Conservation (phyloP, 2,797 vertebrate species). For the Pampus argenteus region DNA sequence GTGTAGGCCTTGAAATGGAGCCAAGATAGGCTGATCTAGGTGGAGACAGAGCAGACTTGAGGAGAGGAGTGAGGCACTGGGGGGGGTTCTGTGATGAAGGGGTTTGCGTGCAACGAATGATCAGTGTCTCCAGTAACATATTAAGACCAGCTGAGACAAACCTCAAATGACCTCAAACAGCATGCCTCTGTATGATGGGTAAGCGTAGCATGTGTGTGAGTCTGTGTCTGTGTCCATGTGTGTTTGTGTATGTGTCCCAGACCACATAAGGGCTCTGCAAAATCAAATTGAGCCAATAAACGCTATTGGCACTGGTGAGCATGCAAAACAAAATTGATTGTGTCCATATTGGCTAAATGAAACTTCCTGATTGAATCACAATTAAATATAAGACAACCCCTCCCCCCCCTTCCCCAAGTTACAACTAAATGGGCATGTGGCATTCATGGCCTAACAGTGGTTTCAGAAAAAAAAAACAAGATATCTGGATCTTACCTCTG, state of each 20-base stretch:
- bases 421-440: conserved; percentile 42
- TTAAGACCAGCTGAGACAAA: conserved; percentile 72
- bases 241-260: conserved; percentile 20
- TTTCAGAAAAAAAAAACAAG: conserved; percentile 13
- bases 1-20: conserved; percentile 17
- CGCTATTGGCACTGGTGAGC: conserved; percentile 34
- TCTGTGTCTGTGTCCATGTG: background rate
- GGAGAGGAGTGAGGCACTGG: conserved; percentile 30
- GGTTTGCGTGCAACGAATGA: conserved; percentile 56
- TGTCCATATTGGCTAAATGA: conserved; percentile 45
- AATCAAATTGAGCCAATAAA: conserved; percentile 58
- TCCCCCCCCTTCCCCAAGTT: background rate
- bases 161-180: conserved; percentile 60
- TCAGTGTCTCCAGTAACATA: conserved; percentile 62
- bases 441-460: background rate
- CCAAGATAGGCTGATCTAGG: conserved; percentile 25
- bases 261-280: conserved; percentile 34
- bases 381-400: conserved; percentile 39
- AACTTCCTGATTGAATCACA: conserved; percentile 63
- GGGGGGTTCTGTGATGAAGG: conserved; percentile 46
- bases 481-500: background rate
- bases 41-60: conserved; percentile 15
- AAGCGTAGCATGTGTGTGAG: conserved; percentile 22
- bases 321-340: conserved; percentile 50
- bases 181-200: conserved; percentile 45